Percentiles rank a stretch among this genome's conserved stretches.
Evolutionary conservation across 2,113 vertebrate species (phyloP).

Genomic region (Centrocercus urophasianus): DNA sequence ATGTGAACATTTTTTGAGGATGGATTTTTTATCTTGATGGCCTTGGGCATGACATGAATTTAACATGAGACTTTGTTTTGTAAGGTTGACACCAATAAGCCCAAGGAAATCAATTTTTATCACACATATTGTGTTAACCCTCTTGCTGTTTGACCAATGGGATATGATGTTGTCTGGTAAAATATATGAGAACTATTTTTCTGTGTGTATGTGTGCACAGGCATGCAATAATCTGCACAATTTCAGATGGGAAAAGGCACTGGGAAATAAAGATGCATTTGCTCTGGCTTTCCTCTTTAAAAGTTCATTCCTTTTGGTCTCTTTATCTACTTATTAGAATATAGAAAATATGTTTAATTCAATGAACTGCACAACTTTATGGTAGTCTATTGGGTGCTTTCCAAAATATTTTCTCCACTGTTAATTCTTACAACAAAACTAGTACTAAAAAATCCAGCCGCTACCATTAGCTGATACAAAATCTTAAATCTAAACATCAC

Average conservation of each 20-base stretch:
- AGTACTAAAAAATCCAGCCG: not conserved
- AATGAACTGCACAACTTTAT: not conserved
- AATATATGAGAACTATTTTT: not conserved
- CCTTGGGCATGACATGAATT: not conserved
- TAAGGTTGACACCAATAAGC: not conserved
- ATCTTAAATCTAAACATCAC: not conserved
- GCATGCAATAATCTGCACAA: not conserved
- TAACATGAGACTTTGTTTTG: conserved; percentile 24
- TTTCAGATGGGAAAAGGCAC: not conserved
- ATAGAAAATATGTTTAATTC: not conserved
- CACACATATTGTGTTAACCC: not conserved
- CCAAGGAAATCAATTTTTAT: not conserved
- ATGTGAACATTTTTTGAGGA: not conserved
- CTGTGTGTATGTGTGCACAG: not conserved
- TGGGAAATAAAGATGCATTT: not conserved
- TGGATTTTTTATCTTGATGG: not conserved
- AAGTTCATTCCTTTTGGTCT: not conserved
- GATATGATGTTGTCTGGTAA: not conserved
- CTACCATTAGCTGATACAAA: not conserved
- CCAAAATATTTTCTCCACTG: not conserved
- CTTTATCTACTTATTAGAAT: not conserved
- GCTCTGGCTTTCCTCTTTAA: not conserved
- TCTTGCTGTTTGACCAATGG: not conserved
- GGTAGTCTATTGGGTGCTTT: not conserved
- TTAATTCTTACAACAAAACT: not conserved